These are phyloP conservation scores for Rhinoderma darwinii DNA, from an alignment of 2,113 vertebrate genomes.

Conservation along the genomic window DNA sequence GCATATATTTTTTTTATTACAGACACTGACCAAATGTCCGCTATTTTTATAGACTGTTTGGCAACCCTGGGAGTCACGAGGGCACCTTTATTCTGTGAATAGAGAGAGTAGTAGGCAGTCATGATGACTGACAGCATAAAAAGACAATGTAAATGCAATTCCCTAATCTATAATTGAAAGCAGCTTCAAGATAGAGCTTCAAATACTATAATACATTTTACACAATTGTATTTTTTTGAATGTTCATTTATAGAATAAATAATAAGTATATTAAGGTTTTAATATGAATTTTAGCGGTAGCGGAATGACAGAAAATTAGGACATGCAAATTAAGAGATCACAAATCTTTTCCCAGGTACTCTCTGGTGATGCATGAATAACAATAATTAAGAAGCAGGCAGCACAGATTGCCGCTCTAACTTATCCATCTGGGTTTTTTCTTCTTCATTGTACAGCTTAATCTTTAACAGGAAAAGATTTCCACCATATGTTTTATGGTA, in stretches of 20 bases:
- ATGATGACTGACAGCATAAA: too few relatives aligned
- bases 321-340: conserved; percentile 40
- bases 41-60: too few relatives aligned
- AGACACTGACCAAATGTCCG: too few relatives aligned
- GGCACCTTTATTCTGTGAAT: too few relatives aligned
- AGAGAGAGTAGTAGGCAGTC: too few relatives aligned
- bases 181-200: not conserved
- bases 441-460: conserved; percentile 35
- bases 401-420: conserved; percentile 31
- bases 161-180: too few relatives aligned
- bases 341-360: conserved; percentile 40
- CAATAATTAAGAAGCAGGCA: conserved; percentile 45
- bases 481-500: conserved; percentile 41
- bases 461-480: conserved; percentile 30
- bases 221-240: not conserved
- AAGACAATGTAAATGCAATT: too few relatives aligned
- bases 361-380: conserved; percentile 44
- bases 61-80: too few relatives aligned
- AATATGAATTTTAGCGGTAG: not conserved
- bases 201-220: not conserved
- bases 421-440: conserved; percentile 45
- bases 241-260: not conserved
- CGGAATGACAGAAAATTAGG: conserved; percentile 3
- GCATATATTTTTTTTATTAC: too few relatives aligned
- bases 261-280: not conserved